phyloP scores from a whole-genome alignment of 2,888 invertebrate genomes.

The Sepiola atlantica region DNA sequence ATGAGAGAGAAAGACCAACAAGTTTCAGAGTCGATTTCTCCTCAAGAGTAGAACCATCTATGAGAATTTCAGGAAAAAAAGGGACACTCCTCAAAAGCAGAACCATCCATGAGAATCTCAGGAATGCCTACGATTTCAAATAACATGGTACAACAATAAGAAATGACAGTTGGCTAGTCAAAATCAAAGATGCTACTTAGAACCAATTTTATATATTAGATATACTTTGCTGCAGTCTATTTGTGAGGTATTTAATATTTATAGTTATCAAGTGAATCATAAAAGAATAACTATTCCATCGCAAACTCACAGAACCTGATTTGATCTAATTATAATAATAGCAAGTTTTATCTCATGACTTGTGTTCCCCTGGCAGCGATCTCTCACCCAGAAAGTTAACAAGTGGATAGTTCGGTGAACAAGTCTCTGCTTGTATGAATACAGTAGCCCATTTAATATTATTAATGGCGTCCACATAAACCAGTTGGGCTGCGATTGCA shows the following conservation, averaged over 20 bases:
- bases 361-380: background rate
- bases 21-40: no score
- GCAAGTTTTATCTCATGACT: background rate
- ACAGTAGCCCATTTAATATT: background rate
- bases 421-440: background rate
- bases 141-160: no score
- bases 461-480: background rate
- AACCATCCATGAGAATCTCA: no score
- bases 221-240: background rate
- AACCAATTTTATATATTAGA: no score
- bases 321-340: background rate
- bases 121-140: no score
- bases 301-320: background rate
- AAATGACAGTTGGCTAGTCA: no score
- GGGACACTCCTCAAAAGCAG: no score
- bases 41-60: no score
- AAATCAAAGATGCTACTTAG: no score
- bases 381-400: background rate
- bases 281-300: background rate
- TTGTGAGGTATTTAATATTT: background rate
- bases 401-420: background rate
- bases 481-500: background rate
- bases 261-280: background rate
- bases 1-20: no score
- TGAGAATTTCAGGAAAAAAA: no score